Base-by-base conservation (phyloP, 2,888 invertebrate genomes). In the Tetanocera ferruginea region DNA sequence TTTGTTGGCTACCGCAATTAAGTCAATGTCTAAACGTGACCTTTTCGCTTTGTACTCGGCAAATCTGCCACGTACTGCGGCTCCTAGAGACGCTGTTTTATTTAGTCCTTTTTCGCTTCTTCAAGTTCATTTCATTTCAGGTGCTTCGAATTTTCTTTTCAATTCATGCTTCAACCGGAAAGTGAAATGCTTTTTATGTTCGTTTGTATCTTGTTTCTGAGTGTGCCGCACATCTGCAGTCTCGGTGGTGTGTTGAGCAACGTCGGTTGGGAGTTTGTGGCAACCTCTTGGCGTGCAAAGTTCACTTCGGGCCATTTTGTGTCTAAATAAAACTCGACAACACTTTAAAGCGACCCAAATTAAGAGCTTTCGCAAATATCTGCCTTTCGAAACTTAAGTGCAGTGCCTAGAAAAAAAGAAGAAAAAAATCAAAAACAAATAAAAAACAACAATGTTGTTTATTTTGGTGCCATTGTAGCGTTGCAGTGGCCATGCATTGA, bases 21-120 rank as follows among this genome's bases (percentile, higher is more conserved):
- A n/a, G 67, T 34, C 67, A 67, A 67, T 43, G 67, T 67, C 67
- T 34, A 66, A 23, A 25, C 69, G 69, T 69, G 69, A 69, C 69
- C 69, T 51, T 51, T 51, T 23, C 17, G 23, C 25, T 23, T 23
- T 17, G 34, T 66, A n/a, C n/a, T 64, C 31, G 9, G 11, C 28
- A n/a, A 6, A 28, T 14, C 64, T 28, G 14, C 31, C 31, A 31
- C 34, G 64, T 66, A 28, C 64, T 19, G 31, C 37, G 34, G 25
- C 60, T 60, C 5, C 60, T 28, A 23, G 60, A 14, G 25, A 9
- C 5, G 31, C 3, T 9, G 34, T 17, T n/a, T 8, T n/a, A 66
- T 9, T 55, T 19, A 66, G 14, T 66, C 34, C 31, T n/a, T 19
- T 34, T 66, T 17, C n/a, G 19, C 37, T 19, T 9, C 31, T 66